Evolutionary conservation across 2,888 invertebrate species (phyloP), one percentile per base, ranked within the genome.

Genomic region (Chydorus sphaericus): DNA sequence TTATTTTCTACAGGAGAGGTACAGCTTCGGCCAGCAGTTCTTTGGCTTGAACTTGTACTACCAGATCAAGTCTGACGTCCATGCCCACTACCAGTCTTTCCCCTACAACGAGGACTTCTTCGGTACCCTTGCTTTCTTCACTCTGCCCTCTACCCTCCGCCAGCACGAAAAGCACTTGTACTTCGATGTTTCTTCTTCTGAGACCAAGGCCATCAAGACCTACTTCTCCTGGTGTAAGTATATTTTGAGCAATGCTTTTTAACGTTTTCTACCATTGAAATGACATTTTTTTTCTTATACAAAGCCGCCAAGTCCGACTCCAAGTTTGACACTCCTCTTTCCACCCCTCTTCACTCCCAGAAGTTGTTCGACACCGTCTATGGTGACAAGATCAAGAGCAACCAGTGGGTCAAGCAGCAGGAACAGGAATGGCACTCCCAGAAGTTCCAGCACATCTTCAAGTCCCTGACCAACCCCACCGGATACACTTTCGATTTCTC

Each of bases 161-260:
- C 31, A 31, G 4, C 48, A 28, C 26, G 57, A 57, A 33, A 39
- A 16, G n/a, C 31, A 48, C 18, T 36, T 54, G 28, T 36, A 37
- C 36, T 49, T 57, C 48, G 57, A 57, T 33, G 48, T 18, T 11
- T 44, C 54, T 38, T 37, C 39, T 3, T 57, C 57, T n/a, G 57
- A 54, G n/a, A 57, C 57, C 29, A 48, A 57, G 44, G 54, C 48
- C 48, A 48, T 57, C 54, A 54, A 54, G 54, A 28, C 48, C 29
- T 8, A 23, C 28, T n/a, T 54, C 8, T 33, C 28, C 29, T 20
- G 54, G 26, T 33, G 57, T 57, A 54, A 38, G 52, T 52, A 28
- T 11, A 23, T 14, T 14, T 14, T 23, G 10, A 44, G 3, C 26
- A 20, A 1, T n/a, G n/a, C n/a, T n/a, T n/a, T n/a, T n/a, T n/a